These are phyloP conservation scores for Rhadinocentrus ornatus DNA, from an alignment of 2,797 vertebrate genomes.

Conservation along the genomic window DNA sequence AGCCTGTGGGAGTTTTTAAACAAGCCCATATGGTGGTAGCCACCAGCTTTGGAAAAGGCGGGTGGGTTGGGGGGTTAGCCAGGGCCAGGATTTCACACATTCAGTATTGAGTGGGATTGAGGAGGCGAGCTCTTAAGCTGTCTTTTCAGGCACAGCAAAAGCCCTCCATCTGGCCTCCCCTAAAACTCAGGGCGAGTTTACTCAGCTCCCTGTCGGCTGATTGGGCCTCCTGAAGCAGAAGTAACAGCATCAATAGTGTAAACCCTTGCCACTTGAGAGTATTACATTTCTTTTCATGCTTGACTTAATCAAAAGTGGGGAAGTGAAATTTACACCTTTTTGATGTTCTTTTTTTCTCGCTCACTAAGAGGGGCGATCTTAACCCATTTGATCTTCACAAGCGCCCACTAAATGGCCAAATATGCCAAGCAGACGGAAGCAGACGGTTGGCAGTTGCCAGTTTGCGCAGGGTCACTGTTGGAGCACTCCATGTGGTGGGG, in stretches of 20 bases:
- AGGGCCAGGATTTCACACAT: constrained; percentile 97
- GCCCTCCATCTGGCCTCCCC: constrained; percentile 99
- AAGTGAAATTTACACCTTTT: constrained; percentile 99
- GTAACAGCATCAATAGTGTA: constrained; percentile 99
- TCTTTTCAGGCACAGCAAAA: constrained; percentile 99
- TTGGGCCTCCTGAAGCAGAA: constrained; percentile 99
- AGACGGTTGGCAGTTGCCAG: constrained; percentile 96
- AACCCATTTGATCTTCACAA: constrained; percentile 99
- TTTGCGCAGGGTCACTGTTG: constrained; percentile 91
- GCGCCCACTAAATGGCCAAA: constrained; percentile 98
- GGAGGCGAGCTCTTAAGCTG: constrained; percentile 99
- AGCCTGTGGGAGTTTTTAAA: constrained; percentile 87
- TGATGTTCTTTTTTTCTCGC: constrained; percentile 99
- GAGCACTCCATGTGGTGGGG: constrained; percentile 85
- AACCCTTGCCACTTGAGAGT: constrained; percentile 99
- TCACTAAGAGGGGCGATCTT: constrained; percentile 98
- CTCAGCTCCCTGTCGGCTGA: constrained; percentile 96
- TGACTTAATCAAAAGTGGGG: constrained; percentile 99
- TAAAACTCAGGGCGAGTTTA: constrained; percentile 95
- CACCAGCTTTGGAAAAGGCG: constrained; percentile 86
- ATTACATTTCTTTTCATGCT: constrained; percentile 99
- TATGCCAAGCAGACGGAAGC: constrained; percentile 98
- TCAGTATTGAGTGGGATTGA: constrained; percentile 98
- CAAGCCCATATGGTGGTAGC: constrained; percentile 85
- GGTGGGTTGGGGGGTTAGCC: constrained; percentile 83